A percentile compares a stretch with the other conserved stretches of the same genome.
These are phyloP conservation scores for Phainopepla nitens DNA, from an alignment of 2,113 vertebrate species.

Conservation along the genomic window DNA sequence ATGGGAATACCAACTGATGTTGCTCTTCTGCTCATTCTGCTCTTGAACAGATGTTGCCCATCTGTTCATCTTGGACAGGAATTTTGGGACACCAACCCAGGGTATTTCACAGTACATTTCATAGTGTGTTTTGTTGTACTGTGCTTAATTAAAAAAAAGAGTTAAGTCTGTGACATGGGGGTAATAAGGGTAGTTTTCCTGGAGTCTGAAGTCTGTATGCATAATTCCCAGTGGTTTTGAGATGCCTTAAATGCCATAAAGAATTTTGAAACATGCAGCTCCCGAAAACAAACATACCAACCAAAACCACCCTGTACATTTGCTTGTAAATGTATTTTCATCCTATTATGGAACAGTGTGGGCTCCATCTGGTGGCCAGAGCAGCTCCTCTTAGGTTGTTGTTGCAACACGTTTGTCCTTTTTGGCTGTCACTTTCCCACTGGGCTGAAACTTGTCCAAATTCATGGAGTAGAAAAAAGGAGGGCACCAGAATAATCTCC, in stretches of 20 bases:
- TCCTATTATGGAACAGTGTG: constrained; percentile 26
- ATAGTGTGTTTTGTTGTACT: neutral
- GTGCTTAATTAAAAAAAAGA: neutral
- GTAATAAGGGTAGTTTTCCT: neutral
- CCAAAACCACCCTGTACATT: neutral
- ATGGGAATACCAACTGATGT: neutral
- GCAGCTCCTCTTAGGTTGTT: neutral
- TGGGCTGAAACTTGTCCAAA: neutral
- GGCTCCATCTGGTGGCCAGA: constrained; percentile 75
- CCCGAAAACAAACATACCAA: neutral
- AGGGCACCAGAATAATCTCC: neutral
- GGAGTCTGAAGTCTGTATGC: neutral
- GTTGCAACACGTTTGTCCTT: neutral
- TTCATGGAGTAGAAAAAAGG: neutral
- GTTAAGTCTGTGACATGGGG: neutral
- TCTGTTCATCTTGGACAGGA: neutral
- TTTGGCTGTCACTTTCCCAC: neutral
- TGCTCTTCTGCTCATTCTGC: neutral
- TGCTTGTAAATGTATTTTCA: neutral
- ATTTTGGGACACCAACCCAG: neutral
- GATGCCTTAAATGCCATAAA: neutral
- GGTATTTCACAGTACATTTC: neutral
- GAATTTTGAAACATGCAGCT: neutral
- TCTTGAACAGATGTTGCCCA: neutral
- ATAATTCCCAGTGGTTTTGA: neutral